Base-by-base conservation (phyloP, 2,797 vertebrate species). In the Anguilla anguilla region DNA sequence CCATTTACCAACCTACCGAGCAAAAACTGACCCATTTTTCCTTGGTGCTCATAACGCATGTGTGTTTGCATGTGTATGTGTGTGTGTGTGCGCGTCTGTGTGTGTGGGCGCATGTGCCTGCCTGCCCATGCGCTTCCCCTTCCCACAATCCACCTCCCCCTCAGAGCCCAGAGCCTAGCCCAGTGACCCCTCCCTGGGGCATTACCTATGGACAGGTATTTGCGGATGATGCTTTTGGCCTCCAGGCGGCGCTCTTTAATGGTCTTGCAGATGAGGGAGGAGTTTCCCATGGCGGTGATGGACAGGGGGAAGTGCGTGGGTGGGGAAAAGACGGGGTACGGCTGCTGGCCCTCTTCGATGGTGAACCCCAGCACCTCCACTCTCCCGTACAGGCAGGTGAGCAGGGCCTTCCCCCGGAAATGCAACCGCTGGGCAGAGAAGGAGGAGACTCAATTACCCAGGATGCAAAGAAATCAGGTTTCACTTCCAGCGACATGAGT, bases 311-410 rank as follows among this genome's bases (percentile, higher is more conserved):
- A 95, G 69, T 98, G 97, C 0, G 98, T 97, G 0, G 95, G 93
- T 0, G 97, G 96, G 0, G 98, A 98, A 88, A 96, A 98, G 51
- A 98, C 92, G 0, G 95, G 96, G 59, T 96, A 97, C 0, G 96
- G 93, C 90, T 97, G 97, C 91, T 99, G 97, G 22, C 97, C 97
- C 85, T 97, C 96, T 81, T 94, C 95, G 0, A 99, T 95, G 51
- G 94, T 96, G 91, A 98, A 97, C 1, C 98, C 98, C 89, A 97
- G 92, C 39, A 99, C 96, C 31, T 97, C 97, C n/a, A 98, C 97
- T 0, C 96, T 96, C 1, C 98, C 98, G 0, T 97, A 97, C 17
- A 99, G 93, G 91, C 98, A 99, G 0, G 96, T 97, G 93, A 99
- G 85, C n/a, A 96, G 94, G 84, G 98, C 98, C 61, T 96, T 97